phyloP scores from a whole-genome alignment of 2,888 invertebrate species.

The Ichneumoninae sp. region DNA sequence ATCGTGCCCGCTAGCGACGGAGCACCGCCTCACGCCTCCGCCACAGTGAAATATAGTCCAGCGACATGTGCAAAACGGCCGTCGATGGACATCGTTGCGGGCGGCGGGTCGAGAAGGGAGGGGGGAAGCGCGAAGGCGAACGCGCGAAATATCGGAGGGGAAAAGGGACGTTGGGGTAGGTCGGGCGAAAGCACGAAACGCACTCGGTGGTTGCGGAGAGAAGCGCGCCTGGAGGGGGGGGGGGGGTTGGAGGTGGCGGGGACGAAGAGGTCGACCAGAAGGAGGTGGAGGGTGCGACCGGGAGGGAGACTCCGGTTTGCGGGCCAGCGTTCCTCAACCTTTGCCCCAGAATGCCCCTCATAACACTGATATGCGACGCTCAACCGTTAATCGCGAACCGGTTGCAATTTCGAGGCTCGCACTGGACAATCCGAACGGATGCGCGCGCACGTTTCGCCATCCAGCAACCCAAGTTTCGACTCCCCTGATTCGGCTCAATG shows the following conservation, averaged over 20 bases:
- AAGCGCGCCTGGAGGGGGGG: conserved; percentile 46
- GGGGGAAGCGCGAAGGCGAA: conserved; percentile 62
- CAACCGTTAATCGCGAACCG: conserved; percentile 77
- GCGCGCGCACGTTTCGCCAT: not conserved
- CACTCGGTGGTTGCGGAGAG: conserved; percentile 50
- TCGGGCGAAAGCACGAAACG: conserved; percentile 80
- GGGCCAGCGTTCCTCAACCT: conserved; percentile 83
- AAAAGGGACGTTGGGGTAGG: conserved; percentile 80
- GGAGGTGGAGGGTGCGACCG: conserved; percentile 59
- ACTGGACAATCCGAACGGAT: not conserved
- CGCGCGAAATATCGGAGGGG: conserved; percentile 47
- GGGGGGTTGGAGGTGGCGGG: conserved; percentile 27
- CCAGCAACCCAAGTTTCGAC: too few relatives aligned
- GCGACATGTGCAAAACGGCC: conserved; percentile 33
- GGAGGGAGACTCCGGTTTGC: conserved; percentile 71
- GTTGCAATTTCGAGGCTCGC: conserved; percentile 74
- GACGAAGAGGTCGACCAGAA: conserved; percentile 53
- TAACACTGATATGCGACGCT: conserved; percentile 77
- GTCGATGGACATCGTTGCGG: conserved; percentile 64
- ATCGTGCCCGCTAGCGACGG: too few relatives aligned
- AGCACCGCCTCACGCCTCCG: too few relatives aligned
- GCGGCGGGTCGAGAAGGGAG: conserved; percentile 69
- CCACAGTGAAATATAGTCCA: conserved; percentile 1
- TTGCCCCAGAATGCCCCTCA: conserved; percentile 82
- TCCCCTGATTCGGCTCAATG: too few relatives aligned